These are phyloP conservation scores for Monopis laevigella DNA, from an alignment of 2,888 invertebrate species.

Conservation along the genomic window DNA sequence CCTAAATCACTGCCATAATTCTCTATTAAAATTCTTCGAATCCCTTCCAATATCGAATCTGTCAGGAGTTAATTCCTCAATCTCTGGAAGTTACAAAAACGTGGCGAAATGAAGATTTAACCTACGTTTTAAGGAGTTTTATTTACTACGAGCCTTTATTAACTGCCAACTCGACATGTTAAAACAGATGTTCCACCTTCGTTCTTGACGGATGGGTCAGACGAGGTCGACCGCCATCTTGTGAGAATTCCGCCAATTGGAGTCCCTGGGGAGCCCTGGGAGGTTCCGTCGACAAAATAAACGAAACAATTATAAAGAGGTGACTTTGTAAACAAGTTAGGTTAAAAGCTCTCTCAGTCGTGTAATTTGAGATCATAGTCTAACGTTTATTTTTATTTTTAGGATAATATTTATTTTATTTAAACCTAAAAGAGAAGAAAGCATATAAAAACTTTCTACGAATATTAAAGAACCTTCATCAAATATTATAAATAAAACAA, in stretches of 20 bases:
- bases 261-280: conserved; percentile 37
- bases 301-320: conserved; percentile 50
- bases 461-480: no score
- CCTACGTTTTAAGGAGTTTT: conserved; percentile 24
- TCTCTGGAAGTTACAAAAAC: conserved; percentile 7
- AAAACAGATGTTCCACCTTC: conserved; percentile 62
- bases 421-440: no score
- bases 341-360: conserved; percentile 28
- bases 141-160: no score
- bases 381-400: no score
- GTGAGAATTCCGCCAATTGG: conserved; percentile 45
- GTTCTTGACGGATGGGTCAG: conserved; percentile 59
- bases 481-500: no score
- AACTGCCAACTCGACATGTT: conserved; percentile 53
- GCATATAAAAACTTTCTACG: no score
- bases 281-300: conserved; percentile 37
- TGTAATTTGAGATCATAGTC: conserved; percentile 45
- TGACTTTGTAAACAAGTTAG: conserved; percentile 41
- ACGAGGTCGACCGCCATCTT: conserved; percentile 57
- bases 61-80: conserved; percentile 10
- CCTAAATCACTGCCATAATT: conserved; percentile 17
- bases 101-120: conserved; percentile 5
- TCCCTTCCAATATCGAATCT: conserved; percentile 5
- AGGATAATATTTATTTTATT: no score
- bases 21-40: conserved; percentile 11